These are phyloP conservation scores for Coenonympha arcania DNA, from an alignment of 2,888 invertebrate species.

Conservation along the genomic window DNA sequence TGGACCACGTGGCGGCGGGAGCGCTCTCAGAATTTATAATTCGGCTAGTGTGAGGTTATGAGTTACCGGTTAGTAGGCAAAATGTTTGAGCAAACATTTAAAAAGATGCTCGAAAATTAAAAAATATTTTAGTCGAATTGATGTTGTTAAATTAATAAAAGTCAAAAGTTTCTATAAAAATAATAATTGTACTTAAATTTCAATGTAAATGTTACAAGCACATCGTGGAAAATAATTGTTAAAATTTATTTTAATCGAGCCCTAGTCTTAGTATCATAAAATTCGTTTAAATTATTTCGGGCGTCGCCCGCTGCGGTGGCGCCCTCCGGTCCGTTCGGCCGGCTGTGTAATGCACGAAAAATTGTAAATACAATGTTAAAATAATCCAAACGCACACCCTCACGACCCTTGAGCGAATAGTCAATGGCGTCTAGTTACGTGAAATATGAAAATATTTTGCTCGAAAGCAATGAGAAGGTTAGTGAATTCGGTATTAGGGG, in stretches of 20 bases:
- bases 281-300: conserved; percentile 50
- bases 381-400: conserved; percentile 47
- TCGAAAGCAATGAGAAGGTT: conserved; percentile 68
- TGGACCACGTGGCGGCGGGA: conserved; percentile 64
- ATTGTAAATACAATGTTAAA: conserved; percentile 40
- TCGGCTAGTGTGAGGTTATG: conserved; percentile 57
- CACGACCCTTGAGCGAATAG: conserved; percentile 38
- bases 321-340: conserved; percentile 11
- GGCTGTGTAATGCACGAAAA: conserved; percentile 25
- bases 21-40: conserved; percentile 69
- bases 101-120: conserved; percentile 65
- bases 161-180: conserved; percentile 66
- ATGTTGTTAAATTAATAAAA: conserved; percentile 61
- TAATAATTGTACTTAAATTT: conserved; percentile 71
- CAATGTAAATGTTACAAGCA: conserved; percentile 71
- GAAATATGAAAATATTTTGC: conserved; percentile 49
- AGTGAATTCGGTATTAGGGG: conserved; percentile 64
- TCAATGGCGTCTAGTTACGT: conserved; percentile 46
- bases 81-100: conserved; percentile 72
- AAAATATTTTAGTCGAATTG: conserved; percentile 70
- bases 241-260: conserved; percentile 65
- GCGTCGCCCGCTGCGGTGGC: conserved; percentile 25
- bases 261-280: conserved; percentile 72
- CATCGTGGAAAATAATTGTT: conserved; percentile 60
- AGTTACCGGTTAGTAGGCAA: conserved; percentile 65